Base-by-base conservation (phyloP, 1,140 invertebrate genomes). In the Trachymyrmex septentrionalis region DNA sequence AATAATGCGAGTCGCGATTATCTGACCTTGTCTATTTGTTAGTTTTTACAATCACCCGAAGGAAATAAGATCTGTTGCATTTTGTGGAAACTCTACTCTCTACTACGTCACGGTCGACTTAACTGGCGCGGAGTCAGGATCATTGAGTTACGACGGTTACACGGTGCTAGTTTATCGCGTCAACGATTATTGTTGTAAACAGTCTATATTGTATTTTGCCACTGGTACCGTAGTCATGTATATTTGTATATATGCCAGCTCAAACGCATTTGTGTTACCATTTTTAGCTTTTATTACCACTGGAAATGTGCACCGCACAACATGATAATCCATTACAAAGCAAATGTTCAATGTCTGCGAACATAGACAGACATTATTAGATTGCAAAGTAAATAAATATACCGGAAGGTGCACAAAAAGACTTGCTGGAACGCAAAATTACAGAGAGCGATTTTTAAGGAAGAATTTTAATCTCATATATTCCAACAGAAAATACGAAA, bases 241-340 rank as follows among this genome's bases (percentile, higher is more conserved):
- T 75, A 59, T 57, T 75, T 2, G 27, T 34, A 53, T 1, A 24
- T 9, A 12, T 71, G 27, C 27, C 24, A 12, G 53, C 10, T 72
- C 50, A 27, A 21, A 34, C 9, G 19, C 19, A 10, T 34, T 57
- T 55, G 16, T 1, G 16, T 66, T 66, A 21, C 19, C 57, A 24
- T 64, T 76, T 76, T 16, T 59, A 61, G 34, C 57, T 21, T 61
- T 76, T 27, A 44, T n/a, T 63, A 27, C n/a, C 34, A 12, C 44
- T 14, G 16, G 57, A 48, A 48, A 63, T 57, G 27, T 44, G 48
- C 48, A 16, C 14, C 27, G 38, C 38, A 10, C 16, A 27, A 64
- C 27, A 6, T 0, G 64, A 38, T 38, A n/a, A 44, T 14, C 16
- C 64, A 14, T 44, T 44, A 44, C 34, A 21, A 21, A 44, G 10